These are phyloP conservation scores for Drosophila multiciliata DNA, from an alignment of 2,888 invertebrate species.

Conservation along the genomic window DNA sequence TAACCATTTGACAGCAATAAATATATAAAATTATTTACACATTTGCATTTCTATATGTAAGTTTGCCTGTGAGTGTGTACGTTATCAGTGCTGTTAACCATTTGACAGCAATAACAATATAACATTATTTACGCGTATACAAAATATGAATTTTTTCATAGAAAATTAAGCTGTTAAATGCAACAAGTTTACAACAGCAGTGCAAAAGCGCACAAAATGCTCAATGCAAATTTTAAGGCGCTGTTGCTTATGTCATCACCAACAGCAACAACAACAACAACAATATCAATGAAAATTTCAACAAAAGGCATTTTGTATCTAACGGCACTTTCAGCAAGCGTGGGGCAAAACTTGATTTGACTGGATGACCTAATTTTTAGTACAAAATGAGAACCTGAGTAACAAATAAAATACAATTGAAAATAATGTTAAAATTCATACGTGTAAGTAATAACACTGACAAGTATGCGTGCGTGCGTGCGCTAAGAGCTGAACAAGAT, in stretches of 20 bases:
- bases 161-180: constrained; percentile 23
- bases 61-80: neutral
- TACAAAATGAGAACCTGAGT: constrained; percentile 25
- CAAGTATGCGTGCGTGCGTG: constrained; percentile 33
- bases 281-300: constrained; percentile 27
- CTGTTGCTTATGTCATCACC: constrained; percentile 35
- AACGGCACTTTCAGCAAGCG: constrained; percentile 32
- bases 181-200: constrained; percentile 30
- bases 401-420: constrained; percentile 34
- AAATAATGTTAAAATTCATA: constrained; percentile 4
- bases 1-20: constrained; percentile 45
- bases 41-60: neutral
- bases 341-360: constrained; percentile 61
- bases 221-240: constrained; percentile 30
- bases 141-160: neutral
- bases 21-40: constrained; percentile 23
- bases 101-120: constrained; percentile 18
- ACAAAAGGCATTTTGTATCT: constrained; percentile 40
- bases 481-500: constrained; percentile 20
- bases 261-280: constrained; percentile 38
- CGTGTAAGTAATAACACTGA: constrained; percentile 22
- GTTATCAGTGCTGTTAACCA: neutral
- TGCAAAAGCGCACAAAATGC: constrained; percentile 23
- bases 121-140: constrained; percentile 19
- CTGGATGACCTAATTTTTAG: constrained; percentile 74